phyloP scores from a whole-genome alignment of 2,113 vertebrate genomes.

The Telmatochromis brachygnathus region DNA sequence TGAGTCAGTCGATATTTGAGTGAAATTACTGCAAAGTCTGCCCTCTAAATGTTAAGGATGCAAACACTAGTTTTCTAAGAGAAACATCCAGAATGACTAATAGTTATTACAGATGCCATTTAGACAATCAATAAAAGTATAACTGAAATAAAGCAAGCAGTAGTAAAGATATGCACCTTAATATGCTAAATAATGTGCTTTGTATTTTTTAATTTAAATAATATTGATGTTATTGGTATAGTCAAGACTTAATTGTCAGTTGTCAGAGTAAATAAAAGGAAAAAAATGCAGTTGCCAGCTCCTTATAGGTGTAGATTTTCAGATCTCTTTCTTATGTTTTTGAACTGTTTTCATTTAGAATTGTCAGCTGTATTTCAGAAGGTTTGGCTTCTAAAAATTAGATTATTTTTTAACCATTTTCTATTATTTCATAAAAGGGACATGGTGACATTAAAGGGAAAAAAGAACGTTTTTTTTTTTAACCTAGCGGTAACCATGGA shows the following conservation, averaged over 20 bases:
- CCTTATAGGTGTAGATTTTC: background rate
- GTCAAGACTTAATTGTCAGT: background rate
- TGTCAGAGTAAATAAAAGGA: background rate
- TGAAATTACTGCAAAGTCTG: background rate
- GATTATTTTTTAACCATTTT: background rate
- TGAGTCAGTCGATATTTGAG: background rate
- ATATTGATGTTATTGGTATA: background rate
- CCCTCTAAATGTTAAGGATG: background rate
- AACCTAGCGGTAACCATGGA: background rate
- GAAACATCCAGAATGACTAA: background rate
- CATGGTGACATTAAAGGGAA: fast-evolving
- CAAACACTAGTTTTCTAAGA: background rate
- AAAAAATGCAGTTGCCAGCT: background rate
- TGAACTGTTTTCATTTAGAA: background rate
- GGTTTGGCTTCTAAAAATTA: background rate
- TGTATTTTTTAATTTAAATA: background rate
- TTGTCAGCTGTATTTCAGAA: background rate
- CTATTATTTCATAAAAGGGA: background rate
- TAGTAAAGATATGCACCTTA: background rate
- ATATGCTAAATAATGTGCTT: background rate
- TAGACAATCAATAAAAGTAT: background rate
- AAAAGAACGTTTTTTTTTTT: background rate
- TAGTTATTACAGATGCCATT: background rate
- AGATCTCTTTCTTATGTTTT: background rate
- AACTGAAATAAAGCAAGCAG: background rate